These are phyloP conservation scores for Diplodus puntazzo DNA, from an alignment of 2,797 vertebrate genomes.

Conservation along the genomic window DNA sequence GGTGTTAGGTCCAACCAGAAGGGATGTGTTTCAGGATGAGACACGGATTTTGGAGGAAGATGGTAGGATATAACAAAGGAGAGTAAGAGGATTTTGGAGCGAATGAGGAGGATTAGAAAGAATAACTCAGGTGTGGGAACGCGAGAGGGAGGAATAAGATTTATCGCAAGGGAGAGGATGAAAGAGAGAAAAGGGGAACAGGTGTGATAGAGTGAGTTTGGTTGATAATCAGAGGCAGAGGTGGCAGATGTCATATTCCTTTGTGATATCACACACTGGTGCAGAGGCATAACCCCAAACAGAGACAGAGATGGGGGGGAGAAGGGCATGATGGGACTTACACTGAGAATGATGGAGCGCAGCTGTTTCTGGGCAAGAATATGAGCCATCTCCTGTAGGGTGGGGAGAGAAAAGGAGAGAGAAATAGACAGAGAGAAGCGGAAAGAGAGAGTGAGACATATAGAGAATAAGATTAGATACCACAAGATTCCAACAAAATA, in stretches of 20 bases:
- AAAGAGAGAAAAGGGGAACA: slow-evolving; percentile 42
- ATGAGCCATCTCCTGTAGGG: slow-evolving; percentile 95
- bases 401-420: slow-evolving; percentile 38
- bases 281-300: slow-evolving; percentile 26
- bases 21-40: slow-evolving; percentile 17
- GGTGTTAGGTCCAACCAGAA: slow-evolving; percentile 18
- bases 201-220: slow-evolving; percentile 50
- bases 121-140: slow-evolving; percentile 30
- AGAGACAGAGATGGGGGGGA: slow-evolving; percentile 28
- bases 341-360: slow-evolving; percentile 94
- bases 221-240: slow-evolving; percentile 48
- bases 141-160: slow-evolving; percentile 34
- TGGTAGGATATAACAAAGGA: slow-evolving; percentile 32
- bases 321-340: slow-evolving; percentile 82
- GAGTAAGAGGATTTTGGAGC: slow-evolving; percentile 55
- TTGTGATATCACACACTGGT: slow-evolving; percentile 42
- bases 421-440: slow-evolving; percentile 22
- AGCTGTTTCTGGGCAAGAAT: slow-evolving; percentile 98
- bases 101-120: slow-evolving; percentile 50
- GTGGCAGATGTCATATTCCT: slow-evolving; percentile 53
- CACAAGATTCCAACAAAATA: slow-evolving; percentile 14
- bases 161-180: slow-evolving; percentile 33
- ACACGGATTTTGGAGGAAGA: slow-evolving; percentile 38
- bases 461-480: slow-evolving; percentile 22
- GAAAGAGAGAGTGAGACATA: slow-evolving; percentile 19